Conservation (phyloP, 2,888 invertebrate genomes). For the Netelia fuscicornis region DNA sequence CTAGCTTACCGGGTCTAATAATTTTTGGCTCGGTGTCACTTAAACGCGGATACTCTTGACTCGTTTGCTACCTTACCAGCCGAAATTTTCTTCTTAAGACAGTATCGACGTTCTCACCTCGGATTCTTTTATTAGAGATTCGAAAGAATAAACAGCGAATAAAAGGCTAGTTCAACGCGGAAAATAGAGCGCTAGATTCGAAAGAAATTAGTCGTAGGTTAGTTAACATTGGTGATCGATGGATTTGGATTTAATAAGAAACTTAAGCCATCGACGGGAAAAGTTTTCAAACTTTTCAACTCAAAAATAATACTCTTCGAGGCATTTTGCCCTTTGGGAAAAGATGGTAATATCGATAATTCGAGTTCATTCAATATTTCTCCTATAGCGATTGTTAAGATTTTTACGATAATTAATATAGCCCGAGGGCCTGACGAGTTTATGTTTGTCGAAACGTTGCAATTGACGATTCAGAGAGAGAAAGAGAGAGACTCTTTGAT, state of each 20-base stretch:
- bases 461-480: neutral
- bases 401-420: constrained; percentile 63
- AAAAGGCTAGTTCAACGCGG: constrained; percentile 5
- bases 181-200: constrained; percentile 35
- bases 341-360: constrained; percentile 32
- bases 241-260: constrained; percentile 2
- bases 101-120: constrained; percentile 34
- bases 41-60: neutral
- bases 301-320: constrained; percentile 54
- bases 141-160: constrained; percentile 14
- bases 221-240: constrained; percentile 45
- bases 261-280: neutral
- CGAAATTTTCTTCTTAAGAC: constrained; percentile 14
- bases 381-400: constrained; percentile 42
- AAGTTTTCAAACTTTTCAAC: constrained; percentile 36
- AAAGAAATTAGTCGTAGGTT: constrained; percentile 29
- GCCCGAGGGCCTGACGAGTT: constrained; percentile 49
- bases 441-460: constrained; percentile 15
- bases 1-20: too few species aligned
- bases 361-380: constrained; percentile 45
- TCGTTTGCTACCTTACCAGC: neutral
- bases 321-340: constrained; percentile 51
- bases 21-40: too few species aligned
- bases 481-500: neutral
- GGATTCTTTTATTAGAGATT: constrained; percentile 31